Base-by-base conservation (phyloP, 2,888 invertebrate species). In the Amblyjoppa fuscipennis region DNA sequence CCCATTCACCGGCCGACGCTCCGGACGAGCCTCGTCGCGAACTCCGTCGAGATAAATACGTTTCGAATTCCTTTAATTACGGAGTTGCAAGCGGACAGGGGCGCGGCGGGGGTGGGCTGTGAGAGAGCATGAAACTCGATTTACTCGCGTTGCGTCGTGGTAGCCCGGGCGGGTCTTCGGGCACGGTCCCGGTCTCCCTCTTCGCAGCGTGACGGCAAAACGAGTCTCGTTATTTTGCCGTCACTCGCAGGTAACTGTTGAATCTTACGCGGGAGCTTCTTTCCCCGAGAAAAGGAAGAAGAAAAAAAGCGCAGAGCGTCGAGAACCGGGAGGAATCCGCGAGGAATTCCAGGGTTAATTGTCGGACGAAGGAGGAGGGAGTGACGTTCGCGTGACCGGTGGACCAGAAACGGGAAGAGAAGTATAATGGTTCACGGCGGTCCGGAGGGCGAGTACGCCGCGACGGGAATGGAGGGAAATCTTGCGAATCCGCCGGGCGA, bases 381-480 rank as follows among this genome's bases (percentile, higher is more conserved):
- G 71, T 71, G 70, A 64, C 28, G 74, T 61, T 56, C 7, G 34
- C 13, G 49, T 16, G 25, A 38, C 13, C n/a, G 68, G 28, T 34
- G 45, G 34, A 68, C 4, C 25, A 4, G 45, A 16, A 76, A 56
- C 70, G 13, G 49, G 28, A 59, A 81, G 31, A n/a, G 9, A 4
- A 51, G 49, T 16, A 51, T 41, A 71, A 85, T 85, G 85, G 85
- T 85, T 79, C 49, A 82, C 81, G 53, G 38, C 66, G 79, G 75
- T 41, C 45, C 61, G 28, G 82, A 75, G 51, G 75, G 71, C 71
- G 79, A 66, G 45, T 73, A 68, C 66, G 70, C 75, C n/a, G 20
- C 73, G 20, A 9, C 68, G 38, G 66, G 49, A 59, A 82, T 75
- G 79, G 75, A 79, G 25, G 82, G 51, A 71, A 76, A 82, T 51